Evolutionary conservation across 1,140 invertebrate species (phyloP), one percentile per base, ranked within the genome.

Genomic region (Bombus waltoni): DNA sequence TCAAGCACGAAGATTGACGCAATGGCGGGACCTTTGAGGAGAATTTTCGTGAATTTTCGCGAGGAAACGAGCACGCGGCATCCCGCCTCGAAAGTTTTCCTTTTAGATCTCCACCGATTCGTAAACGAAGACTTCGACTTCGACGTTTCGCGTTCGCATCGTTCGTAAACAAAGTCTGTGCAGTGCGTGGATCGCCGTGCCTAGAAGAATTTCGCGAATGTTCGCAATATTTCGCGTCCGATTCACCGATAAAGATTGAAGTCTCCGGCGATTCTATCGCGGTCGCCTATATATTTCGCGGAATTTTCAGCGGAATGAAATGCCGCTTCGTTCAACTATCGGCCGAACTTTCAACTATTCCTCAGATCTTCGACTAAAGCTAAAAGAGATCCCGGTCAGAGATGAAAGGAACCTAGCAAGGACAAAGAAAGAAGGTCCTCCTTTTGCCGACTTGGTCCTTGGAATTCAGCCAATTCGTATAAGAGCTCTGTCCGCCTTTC

Each of bases 261-360:
- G 28, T 32, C 62, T 65, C 62, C 32, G 8, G 28, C n/a, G 62
- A 70, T 77, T 71, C n/a, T n/a, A 22, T 73, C 28, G 57, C 70
- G 42, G 57, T 53, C 38, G 28, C 35, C 57, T 59, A 35, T 62
- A 57, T 42, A 74, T 78, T 53, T 57, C 40, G 66, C 53, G 57
- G 68, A 59, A 85, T 81, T 76, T 53, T 38, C 70, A 38, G 15
- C 72, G 42, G 76, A 81, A 71, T 38, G 72, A 87, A 85, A 84
- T 42, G 68, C 81, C 25, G 42, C 76, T 38, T 18, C 65, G 76
- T 57, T n/a, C 76, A 62, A 86, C 72, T 75, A 86, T 81, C 84
- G 68, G 25, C 25, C 72, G 88, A 93, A 94, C 90, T 94, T 90
- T 91, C 91, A 94, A 94, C 94, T 94, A 94, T 94, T 94, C 92